A percentile compares a stretch with the other conserved stretches of the same genome.
Conservation (phyloP, 2,888 invertebrate species). For the Alviniconcha strummeri region DNA sequence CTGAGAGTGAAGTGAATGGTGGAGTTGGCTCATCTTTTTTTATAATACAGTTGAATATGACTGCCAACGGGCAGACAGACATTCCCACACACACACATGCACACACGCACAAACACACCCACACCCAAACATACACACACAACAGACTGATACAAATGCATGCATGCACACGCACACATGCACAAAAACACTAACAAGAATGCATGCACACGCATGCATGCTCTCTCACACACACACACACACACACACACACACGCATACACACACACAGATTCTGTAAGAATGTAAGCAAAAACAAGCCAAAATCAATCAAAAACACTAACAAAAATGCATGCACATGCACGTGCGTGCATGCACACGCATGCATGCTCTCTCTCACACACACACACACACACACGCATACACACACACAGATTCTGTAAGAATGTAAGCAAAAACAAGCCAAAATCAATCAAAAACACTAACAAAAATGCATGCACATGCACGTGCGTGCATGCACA, state of each 20-base stretch:
- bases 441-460: slow-evolving; percentile 2
- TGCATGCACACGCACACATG: slow-evolving; percentile 9
- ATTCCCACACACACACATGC: too few species aligned
- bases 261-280: background rate
- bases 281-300: background rate
- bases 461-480: too few species aligned
- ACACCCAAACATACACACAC: background rate
- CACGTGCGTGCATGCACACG: slow-evolving; percentile 1
- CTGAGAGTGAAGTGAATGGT: too few species aligned
- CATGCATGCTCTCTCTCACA: background rate
- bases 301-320: too few species aligned
- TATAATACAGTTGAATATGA: too few species aligned
- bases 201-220: too few species aligned
- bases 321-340: too few species aligned
- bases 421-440: background rate
- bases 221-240: background rate
- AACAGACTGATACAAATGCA: too few species aligned
- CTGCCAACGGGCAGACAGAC: too few species aligned
- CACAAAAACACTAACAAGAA: slow-evolving; percentile 5
- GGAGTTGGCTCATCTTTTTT: too few species aligned
- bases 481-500: background rate
- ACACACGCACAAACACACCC: background rate
- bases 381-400: slow-evolving; percentile 26
- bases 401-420: background rate
- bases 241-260: too few species aligned